Evolutionary conservation across 2,113 vertebrate species (phyloP).

Genomic region (Sinocyclocheilus anshuiensis): DNA sequence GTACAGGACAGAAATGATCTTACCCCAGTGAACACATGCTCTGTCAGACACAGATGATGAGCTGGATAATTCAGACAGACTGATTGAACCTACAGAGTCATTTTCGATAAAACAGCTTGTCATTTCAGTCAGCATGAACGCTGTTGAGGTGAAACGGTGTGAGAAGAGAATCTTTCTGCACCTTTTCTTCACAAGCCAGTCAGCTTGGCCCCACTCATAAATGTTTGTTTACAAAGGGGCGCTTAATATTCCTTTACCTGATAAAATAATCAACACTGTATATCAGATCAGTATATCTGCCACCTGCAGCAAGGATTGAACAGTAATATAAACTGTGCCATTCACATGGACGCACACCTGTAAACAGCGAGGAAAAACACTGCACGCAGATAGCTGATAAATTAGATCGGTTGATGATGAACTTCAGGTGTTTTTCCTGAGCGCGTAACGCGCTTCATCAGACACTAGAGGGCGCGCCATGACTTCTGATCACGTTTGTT

Average conservation of each 20-base stretch:
- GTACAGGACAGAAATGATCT: not conserved
- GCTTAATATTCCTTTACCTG: not conserved
- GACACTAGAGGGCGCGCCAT: slow-evolving; percentile 43
- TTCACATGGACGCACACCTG: not conserved
- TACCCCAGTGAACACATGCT: slow-evolving; percentile 61
- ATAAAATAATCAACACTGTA: not conserved
- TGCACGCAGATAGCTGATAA: not conserved
- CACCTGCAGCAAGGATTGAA: not conserved
- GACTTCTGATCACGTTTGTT: not conserved
- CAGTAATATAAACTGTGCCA: not conserved
- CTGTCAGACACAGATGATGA: slow-evolving; percentile 48
- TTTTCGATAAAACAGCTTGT: slow-evolving; percentile 20
- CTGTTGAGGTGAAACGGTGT: not conserved
- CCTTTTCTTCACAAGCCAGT: not conserved
- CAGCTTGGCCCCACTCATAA: not conserved
- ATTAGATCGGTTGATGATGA: not conserved
- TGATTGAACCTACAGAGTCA: slow-evolving; percentile 38
- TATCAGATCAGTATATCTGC: no score
- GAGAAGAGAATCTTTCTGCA: not conserved
- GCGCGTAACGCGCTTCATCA: not conserved
- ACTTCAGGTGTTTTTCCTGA: slow-evolving; percentile 36
- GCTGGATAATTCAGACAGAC: slow-evolving; percentile 42
- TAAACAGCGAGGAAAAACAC: not conserved
- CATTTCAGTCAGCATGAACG: slow-evolving; percentile 35
- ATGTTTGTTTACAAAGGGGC: not conserved